These are phyloP conservation scores for Dasyornis broadbenti DNA, from an alignment of 2,113 vertebrate species.

Conservation along the genomic window DNA sequence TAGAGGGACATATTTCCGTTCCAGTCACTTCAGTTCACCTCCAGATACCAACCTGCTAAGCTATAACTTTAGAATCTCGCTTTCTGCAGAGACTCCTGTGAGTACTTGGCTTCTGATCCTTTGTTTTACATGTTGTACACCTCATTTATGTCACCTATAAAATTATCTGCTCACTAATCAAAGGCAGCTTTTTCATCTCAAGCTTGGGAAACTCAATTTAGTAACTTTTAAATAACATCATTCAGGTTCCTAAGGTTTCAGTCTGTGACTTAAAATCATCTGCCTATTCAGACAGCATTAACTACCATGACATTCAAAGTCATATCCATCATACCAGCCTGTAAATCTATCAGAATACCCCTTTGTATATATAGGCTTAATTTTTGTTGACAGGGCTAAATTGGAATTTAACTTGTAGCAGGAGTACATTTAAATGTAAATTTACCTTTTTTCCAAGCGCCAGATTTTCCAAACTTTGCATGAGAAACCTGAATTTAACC, in stretches of 20 bases:
- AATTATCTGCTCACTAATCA: constrained; percentile 4
- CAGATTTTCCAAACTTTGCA: constrained; percentile 46
- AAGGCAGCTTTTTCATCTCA: constrained; percentile 23
- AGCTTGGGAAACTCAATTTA: constrained; percentile 36
- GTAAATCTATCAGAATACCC: constrained; percentile 29
- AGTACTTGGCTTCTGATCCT: not conserved
- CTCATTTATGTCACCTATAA: not conserved
- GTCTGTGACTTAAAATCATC: constrained; percentile 48
- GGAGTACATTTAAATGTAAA: constrained; percentile 68
- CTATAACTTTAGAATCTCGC: not conserved
- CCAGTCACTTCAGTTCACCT: not conserved
- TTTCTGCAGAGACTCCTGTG: not conserved
- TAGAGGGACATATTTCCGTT: not conserved
- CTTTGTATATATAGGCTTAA: constrained; percentile 60
- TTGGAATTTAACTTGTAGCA: constrained; percentile 61
- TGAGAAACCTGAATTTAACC: constrained; percentile 54
- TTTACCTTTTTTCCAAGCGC: constrained; percentile 42
- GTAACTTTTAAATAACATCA: constrained; percentile 44
- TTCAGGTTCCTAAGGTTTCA: constrained; percentile 28
- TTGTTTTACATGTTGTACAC: not conserved
- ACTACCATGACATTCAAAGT: constrained; percentile 48
- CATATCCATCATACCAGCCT: constrained; percentile 44
- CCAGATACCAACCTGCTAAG: not conserved
- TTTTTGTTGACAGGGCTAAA: constrained; percentile 72
- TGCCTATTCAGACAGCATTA: constrained; percentile 54